These are phyloP conservation scores for Sarcophilus harrisii DNA, from an alignment of 2,797 vertebrate genomes.

Conservation along the genomic window DNA sequence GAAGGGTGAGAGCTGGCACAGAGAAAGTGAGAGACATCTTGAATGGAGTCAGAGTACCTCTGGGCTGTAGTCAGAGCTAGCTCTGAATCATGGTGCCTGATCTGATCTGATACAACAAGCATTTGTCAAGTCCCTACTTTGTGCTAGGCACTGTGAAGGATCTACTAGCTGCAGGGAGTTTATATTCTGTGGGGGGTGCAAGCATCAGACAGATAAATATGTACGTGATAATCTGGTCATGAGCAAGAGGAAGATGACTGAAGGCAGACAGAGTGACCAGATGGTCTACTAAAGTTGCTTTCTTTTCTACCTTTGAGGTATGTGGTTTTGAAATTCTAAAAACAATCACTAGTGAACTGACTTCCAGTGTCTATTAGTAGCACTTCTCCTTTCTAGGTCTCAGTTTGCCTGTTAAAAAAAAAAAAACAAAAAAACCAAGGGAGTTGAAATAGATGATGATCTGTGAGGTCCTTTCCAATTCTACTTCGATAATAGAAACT, in stretches of 20 bases:
- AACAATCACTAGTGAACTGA: not conserved
- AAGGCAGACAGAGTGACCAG: not conserved
- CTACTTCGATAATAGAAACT: not conserved
- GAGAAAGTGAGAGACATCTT: conserved; percentile 2
- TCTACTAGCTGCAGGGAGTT: not conserved
- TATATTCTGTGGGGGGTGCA: not conserved
- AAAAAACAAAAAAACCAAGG: too few relatives aligned
- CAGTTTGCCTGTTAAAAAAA: not conserved
- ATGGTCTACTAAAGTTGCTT: not conserved
- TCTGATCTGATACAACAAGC: not conserved
- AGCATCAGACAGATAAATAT: not conserved
- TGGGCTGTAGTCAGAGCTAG: conserved; percentile 19
- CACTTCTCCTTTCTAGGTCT: not conserved
- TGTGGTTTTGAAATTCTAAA: not conserved
- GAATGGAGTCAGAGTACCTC: not conserved
- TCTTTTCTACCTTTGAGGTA: not conserved
- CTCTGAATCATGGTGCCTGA: not conserved
- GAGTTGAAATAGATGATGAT: not conserved
- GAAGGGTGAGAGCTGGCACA: not conserved
- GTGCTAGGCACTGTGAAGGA: not conserved
- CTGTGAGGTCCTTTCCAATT: not conserved
- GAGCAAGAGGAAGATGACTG: not conserved
- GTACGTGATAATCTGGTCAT: not conserved
- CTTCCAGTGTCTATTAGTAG: not conserved
- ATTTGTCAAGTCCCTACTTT: not conserved